Percentiles rank a stretch among this genome's conserved stretches.
Evolutionary conservation across 2,797 vertebrate genomes (phyloP).

Genomic region (Macropus fuliginosus): DNA sequence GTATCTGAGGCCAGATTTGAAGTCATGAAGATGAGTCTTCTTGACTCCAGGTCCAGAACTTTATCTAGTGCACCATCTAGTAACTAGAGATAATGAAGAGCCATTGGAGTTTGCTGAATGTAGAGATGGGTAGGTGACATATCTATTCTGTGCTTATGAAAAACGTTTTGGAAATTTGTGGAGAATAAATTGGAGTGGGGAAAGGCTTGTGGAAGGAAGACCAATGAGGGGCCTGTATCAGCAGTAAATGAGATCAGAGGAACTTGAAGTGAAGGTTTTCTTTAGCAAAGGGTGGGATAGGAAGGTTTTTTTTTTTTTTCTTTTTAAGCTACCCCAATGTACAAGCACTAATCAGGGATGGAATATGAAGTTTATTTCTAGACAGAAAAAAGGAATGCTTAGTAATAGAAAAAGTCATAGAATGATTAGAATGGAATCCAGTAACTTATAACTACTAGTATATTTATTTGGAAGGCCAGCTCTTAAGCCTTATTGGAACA

Average conservation of each 20-base stretch:
- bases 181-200: neutral
- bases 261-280: neutral
- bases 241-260: neutral
- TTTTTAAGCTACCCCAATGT: neutral
- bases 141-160: neutral
- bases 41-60: neutral
- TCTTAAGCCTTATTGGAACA: neutral
- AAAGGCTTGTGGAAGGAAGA: neutral
- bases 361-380: neutral
- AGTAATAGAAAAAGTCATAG: neutral
- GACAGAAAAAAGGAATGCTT: neutral
- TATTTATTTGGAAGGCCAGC: neutral
- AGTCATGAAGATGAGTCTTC: neutral
- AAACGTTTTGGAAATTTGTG: neutral
- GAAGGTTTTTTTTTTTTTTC: neutral
- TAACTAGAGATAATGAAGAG: neutral
- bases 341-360: neutral
- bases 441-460: neutral
- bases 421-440: neutral
- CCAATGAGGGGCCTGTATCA: neutral
- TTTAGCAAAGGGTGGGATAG: neutral
- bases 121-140: neutral
- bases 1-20: neutral
- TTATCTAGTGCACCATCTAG: neutral
- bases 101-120: neutral